Percentiles rank a stretch among this genome's conserved stretches.
Evolutionary conservation across 2,113 vertebrate species (phyloP).

Genomic region (Dermatemys mawii): DNA sequence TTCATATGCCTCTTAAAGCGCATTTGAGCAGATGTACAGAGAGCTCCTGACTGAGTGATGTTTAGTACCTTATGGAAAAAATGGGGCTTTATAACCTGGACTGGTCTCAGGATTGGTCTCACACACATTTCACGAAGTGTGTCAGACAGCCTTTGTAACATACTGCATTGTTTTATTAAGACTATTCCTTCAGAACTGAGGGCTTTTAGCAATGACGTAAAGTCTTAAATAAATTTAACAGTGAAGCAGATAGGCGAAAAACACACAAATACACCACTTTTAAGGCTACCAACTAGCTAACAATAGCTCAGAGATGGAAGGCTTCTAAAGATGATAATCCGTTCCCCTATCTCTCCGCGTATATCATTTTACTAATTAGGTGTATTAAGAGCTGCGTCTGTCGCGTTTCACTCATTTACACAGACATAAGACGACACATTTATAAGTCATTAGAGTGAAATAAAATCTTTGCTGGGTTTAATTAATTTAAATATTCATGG

Average conservation of each 20-base stretch:
- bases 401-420: slow-evolving; percentile 59
- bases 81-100: background rate
- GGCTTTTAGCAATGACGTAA: background rate
- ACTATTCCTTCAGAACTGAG: background rate
- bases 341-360: background rate
- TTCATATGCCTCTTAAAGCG: background rate
- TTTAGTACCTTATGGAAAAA: rapidly evolving
- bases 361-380: slow-evolving; percentile 21
- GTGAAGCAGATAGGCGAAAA: background rate
- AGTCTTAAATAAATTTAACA: background rate
- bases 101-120: background rate
- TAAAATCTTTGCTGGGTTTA: slow-evolving; percentile 74
- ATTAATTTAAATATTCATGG: slow-evolving; percentile 79
- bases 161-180: background rate
- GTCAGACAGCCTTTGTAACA: background rate
- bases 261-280: background rate
- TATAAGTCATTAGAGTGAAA: slow-evolving; percentile 75
- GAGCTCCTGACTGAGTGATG: background rate
- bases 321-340: background rate
- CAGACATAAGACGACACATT: slow-evolving; percentile 51
- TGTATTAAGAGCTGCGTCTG: slow-evolving; percentile 35
- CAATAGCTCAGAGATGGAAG: background rate
- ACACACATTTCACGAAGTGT: rapidly evolving
- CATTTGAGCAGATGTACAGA: rapidly evolving
- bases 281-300: background rate